phyloP scores from a whole-genome alignment of 2,113 vertebrate species.

The Pygoscelis antarcticus region DNA sequence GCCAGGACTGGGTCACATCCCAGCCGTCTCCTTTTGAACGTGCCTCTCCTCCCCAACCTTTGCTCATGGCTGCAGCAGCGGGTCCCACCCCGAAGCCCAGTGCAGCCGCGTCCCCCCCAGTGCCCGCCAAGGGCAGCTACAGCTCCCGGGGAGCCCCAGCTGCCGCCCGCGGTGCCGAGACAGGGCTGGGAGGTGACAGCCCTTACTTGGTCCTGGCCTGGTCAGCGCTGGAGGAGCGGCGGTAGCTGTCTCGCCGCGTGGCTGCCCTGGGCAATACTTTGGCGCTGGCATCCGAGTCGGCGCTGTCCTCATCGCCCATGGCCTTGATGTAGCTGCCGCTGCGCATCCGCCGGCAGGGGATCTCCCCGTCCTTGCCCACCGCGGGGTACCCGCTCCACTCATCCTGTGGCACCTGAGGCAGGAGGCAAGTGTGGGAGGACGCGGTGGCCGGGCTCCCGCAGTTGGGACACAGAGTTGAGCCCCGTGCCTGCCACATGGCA shows the following conservation, averaged over 20 bases:
- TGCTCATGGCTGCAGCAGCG: not conserved
- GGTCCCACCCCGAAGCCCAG: not conserved
- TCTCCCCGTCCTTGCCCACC: conserved; percentile 87
- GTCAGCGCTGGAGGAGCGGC: conserved; percentile 94
- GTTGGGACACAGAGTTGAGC: fast-evolving
- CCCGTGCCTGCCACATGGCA: fast-evolving
- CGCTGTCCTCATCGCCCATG: conserved; percentile 97
- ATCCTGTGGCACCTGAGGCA: conserved; percentile 89
- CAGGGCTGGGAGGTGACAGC: fast-evolving
- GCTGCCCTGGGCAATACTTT: conserved; percentile 89
- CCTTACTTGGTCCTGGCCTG: conserved; percentile 88
- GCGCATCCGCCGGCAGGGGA: conserved; percentile 95
- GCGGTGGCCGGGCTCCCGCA: fast-evolving
- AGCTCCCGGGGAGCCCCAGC: not conserved
- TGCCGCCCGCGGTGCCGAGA: not conserved
- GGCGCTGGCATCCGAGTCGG: conserved; percentile 89
- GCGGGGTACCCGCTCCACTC: conserved; percentile 91
- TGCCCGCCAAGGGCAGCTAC: not conserved
- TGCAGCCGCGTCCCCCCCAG: fast-evolving
- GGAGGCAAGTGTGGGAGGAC: not conserved
- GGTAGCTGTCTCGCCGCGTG: conserved; percentile 88
- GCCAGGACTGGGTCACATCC: fast-evolving
- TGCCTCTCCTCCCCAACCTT: not conserved
- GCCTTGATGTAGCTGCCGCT: conserved; percentile 99
- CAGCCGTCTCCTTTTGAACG: not conserved